Base-by-base conservation (phyloP, 37 sponge, comb jelly and placozoan species). In the Axinella damicornis region DNA sequence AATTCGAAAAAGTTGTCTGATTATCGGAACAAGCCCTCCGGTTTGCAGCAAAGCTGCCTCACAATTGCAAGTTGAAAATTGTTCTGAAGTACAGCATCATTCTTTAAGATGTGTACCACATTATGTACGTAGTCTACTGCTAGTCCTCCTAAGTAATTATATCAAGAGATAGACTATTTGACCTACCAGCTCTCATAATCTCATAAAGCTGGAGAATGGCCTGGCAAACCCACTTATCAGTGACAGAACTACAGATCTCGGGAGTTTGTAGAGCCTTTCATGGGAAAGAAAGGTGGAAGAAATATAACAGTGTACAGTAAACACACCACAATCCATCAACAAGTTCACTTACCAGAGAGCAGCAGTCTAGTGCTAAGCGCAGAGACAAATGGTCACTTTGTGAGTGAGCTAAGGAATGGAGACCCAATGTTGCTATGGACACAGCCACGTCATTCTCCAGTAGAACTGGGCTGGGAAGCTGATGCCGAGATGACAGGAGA, bases 331-430 rank as follows among this genome's bases (percentile, higher is more conserved):
- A 0, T 56, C 28, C 28, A 57, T 30, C 54, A 30, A 55, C 22
- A 57, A 15, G 2, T 25, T 9, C 21, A 0, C 83, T 69, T 83
- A 77, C 83, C 74, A 89, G 54, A 53, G 84, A 41, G 21, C 83
- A 83, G 53, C 62, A 82, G 73, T 89, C 89, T 28, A 89, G 20
- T 0, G 84, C 59, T 12, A 27, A 37, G 37, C 72, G 59, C 33
- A 83, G 60, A 2, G 32, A 39, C 57, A 87, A 24, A 24, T 60
- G 56, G 35, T 59, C 37, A 37, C 40, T 22, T 22, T 27, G 35
- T 22, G 28, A 16, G 69, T 59, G 60, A 21, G 14, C 34, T 37
- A 89, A 14, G 5, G 71, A 34, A 14, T n/a, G 2, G 34, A 71
- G 24, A 24, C 39, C 18, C 34, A 37, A 36, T 32, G 30, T 34